These are phyloP conservation scores for Tachina fera DNA, from an alignment of 2,888 invertebrate species.

Conservation along the genomic window DNA sequence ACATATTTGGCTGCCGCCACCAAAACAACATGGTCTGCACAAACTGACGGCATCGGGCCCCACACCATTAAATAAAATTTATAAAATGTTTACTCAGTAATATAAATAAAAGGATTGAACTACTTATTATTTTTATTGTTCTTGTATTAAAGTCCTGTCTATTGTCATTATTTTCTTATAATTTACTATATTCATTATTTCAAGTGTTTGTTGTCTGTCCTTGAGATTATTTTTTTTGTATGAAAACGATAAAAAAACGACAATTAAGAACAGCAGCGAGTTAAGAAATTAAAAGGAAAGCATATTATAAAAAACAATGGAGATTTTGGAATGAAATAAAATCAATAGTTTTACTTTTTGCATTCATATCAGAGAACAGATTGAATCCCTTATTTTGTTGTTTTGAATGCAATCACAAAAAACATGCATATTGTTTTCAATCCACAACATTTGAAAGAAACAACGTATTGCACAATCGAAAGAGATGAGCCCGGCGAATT, in stretches of 20 bases:
- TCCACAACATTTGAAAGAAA: too few species aligned
- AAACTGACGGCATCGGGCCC: too few species aligned
- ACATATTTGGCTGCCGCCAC: too few species aligned
- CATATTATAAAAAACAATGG: conserved; percentile 22
- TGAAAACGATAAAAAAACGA: conserved; percentile 1
- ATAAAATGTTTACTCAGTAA: too few species aligned
- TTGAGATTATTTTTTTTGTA: conserved; percentile 49
- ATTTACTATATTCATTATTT: conserved; percentile 40
- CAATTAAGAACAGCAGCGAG: background rate
- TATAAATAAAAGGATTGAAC: background rate
- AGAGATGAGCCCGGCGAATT: too few species aligned
- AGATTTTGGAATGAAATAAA: conserved; percentile 39
- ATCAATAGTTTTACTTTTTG: conserved; percentile 34
- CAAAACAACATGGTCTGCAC: too few species aligned
- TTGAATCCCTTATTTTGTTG: too few species aligned
- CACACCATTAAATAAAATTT: too few species aligned
- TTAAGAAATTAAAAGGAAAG: conserved; percentile 2
- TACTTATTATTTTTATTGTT: background rate
- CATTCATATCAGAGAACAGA: too few species aligned
- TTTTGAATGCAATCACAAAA: too few species aligned
- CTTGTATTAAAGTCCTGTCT: background rate
- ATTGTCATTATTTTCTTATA: conserved; percentile 25
- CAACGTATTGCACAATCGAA: too few species aligned
- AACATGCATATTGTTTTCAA: too few species aligned
- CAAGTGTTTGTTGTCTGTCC: conserved; percentile 47